Base-by-base conservation (phyloP, 2,113 vertebrate species). In the Otus sunia region DNA sequence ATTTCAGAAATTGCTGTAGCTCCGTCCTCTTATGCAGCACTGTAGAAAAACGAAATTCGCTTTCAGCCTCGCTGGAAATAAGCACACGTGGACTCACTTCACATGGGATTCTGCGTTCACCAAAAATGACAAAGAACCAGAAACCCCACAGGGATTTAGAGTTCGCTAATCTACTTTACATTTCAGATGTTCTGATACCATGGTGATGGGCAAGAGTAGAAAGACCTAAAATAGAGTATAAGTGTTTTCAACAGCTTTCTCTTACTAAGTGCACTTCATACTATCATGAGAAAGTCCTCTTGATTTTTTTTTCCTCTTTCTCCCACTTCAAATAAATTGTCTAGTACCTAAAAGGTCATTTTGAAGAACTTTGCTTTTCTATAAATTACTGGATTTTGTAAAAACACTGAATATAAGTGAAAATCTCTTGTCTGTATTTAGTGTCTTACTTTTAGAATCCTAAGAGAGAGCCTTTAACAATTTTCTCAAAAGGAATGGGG, bases 231-330 rank as follows among this genome's bases (percentile, higher is more conserved):
- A 83, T 85, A 90, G 85, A 85, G 74, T 72, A 18, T 71, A 94
- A 96, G 83, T 94, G 62, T 87, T 97, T 96, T 97, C 73, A 97
- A 94, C 91, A 94, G 77, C 87, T 97, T 97, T 95, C 56, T 95
- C 69, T 55, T 78, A 66, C 84, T 94, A 92, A 97, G 95, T 92
- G 95, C 92, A 95, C 80, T 94, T 92, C 88, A 95, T 67, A 20
- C 37, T 45, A 76, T 50, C 77, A 82, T 47, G 50, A 92, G 77
- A 94, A 97, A 92, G 45, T 90, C 91, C 89, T 95, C 90, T 78
- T 87, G 80, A 16, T 64, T 90, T 76, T 88, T 76, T 88, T 93
- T 94, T 72, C 21, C 36, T 89, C 86, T 79, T 94, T 89, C 53
- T 85, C 45, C 62, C 86, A 92, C 92, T 97, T 95, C 30, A 97